Percentiles rank a stretch among this genome's conserved stretches.
Conservation (phyloP, 2,797 vertebrate species). For the Hapalemur alaotrensis region DNA sequence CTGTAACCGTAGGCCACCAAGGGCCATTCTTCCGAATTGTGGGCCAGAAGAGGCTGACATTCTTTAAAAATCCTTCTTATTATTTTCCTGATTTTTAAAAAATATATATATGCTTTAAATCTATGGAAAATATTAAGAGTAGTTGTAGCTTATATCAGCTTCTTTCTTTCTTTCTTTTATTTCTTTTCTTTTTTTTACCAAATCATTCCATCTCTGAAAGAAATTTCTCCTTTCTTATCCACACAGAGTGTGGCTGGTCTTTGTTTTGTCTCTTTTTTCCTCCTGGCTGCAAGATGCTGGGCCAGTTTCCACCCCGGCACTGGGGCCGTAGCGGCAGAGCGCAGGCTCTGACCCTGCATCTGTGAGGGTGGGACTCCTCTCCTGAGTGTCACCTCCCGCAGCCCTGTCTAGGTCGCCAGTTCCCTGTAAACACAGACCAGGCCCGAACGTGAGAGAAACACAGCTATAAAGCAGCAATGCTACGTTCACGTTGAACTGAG, state of each 20-base stretch:
- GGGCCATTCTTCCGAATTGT: background rate
- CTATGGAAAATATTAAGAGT: background rate
- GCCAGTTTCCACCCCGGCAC: background rate
- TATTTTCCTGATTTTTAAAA: background rate
- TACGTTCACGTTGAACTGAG: background rate
- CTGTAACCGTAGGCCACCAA: rapidly evolving
- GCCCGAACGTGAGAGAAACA: background rate
- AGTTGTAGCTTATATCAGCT: background rate
- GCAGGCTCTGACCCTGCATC: rapidly evolving
- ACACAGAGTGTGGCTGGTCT: no score
- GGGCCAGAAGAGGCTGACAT: background rate
- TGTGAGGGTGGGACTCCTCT: background rate
- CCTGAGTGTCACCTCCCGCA: background rate
- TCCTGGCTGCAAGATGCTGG: background rate
- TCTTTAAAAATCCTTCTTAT: background rate
- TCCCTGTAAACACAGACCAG: background rate
- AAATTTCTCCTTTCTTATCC: background rate
- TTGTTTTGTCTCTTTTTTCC: background rate
- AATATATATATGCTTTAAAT: background rate
- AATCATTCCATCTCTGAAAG: background rate
- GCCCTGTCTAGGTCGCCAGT: background rate
- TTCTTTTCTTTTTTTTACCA: background rate
- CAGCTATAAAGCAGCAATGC: background rate
- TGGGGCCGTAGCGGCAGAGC: rapidly evolving
- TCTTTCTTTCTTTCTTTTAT: background rate